Percentiles rank a stretch among this genome's conserved stretches.
Conservation (phyloP, 2,113 vertebrate genomes). For the Pseudorasbora parva region DNA sequence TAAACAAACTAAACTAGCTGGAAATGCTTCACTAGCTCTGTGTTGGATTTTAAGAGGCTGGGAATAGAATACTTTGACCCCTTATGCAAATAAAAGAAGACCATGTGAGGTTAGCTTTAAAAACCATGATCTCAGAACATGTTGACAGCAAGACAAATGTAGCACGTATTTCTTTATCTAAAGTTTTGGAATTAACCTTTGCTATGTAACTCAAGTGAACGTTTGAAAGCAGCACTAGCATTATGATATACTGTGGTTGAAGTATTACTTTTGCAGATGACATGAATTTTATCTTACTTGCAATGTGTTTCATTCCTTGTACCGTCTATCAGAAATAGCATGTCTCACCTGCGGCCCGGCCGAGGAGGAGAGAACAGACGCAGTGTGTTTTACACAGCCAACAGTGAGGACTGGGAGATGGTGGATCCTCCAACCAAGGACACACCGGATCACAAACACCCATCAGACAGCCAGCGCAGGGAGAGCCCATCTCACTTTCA, state of each 20-base stretch:
- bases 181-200: neutral
- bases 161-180: neutral
- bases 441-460: constrained; percentile 80
- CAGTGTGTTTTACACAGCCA: constrained; percentile 88
- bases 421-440: constrained; percentile 87
- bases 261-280: constrained; percentile 8
- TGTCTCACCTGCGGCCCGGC: constrained; percentile 85
- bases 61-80: neutral
- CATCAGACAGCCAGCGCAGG: constrained; percentile 33
- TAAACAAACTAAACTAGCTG: constrained; percentile 16
- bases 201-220: neutral
- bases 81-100: constrained; percentile 1
- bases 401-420: constrained; percentile 93
- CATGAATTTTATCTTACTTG: neutral
- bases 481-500: constrained; percentile 69
- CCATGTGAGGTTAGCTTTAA: neutral
- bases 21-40: neutral
- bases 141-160: neutral
- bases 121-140: neutral
- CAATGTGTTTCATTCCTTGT: neutral
- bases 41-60: constrained; percentile 1
- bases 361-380: constrained; percentile 81
- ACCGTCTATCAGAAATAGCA: constrained; percentile 83
- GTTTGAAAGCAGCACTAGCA: neutral
- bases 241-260: neutral